phyloP scores from a whole-genome alignment of 1,140 invertebrate species.

The Stegodyphus dumicola region DNA sequence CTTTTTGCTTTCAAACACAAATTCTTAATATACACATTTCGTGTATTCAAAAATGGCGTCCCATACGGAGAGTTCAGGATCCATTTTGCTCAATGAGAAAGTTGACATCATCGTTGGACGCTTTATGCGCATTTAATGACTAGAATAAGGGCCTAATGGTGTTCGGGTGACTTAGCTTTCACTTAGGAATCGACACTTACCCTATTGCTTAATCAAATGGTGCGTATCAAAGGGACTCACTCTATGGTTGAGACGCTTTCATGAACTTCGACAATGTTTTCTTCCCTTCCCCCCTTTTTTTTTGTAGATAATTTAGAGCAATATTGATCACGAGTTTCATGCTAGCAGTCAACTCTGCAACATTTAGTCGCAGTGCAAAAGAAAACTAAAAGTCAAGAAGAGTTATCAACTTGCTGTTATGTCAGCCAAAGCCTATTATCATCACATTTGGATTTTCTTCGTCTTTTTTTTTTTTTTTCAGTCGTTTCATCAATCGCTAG shows the following conservation, averaged over 20 bases:
- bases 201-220: conserved; percentile 31
- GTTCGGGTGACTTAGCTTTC: conserved; percentile 31
- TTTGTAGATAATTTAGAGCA: too few relatives aligned
- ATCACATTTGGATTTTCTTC: not conserved
- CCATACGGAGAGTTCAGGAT: too few relatives aligned
- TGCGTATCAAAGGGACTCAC: conserved; percentile 25
- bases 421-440: too few relatives aligned
- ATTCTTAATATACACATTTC: too few relatives aligned
- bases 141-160: conserved; percentile 42
- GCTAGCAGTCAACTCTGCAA: too few relatives aligned
- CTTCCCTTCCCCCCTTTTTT: not conserved
- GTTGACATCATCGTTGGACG: conserved; percentile 24
- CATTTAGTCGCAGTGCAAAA: too few relatives aligned
- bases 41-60: too few relatives aligned
- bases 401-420: too few relatives aligned
- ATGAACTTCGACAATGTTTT: conserved; percentile 25
- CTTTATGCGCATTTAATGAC: conserved; percentile 47
- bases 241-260: conserved; percentile 47
- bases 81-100: not conserved
- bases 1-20: too few relatives aligned
- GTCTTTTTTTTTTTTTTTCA: not conserved
- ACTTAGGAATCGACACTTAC: conserved; percentile 8
- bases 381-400: too few relatives aligned
- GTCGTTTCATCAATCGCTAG: too few relatives aligned
- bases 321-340: too few relatives aligned